Conservation (phyloP, 1,140 invertebrate species). For the Scaptomyza pallida region DNA sequence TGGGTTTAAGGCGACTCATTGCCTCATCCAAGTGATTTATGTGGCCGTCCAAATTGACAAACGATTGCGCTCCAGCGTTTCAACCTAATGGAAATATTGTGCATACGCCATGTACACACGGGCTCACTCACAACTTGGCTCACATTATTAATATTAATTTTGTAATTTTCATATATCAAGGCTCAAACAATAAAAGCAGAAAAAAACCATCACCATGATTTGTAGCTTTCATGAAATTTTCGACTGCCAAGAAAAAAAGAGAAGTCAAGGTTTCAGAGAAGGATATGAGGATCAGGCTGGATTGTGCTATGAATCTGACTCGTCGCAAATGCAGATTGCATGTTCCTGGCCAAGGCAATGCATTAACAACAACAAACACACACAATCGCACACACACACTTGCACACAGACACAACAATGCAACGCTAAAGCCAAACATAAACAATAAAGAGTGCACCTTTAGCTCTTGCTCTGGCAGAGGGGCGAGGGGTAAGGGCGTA, state of each 20-base stretch:
- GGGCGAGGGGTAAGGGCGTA: slow-evolving; percentile 18
- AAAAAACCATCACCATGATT: slow-evolving; percentile 56
- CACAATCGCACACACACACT: slow-evolving; percentile 5
- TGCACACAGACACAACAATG: slow-evolving; percentile 27
- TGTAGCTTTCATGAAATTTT: slow-evolving; percentile 45
- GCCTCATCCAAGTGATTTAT: slow-evolving; percentile 53
- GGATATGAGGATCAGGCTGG: background rate
- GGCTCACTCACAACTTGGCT: background rate
- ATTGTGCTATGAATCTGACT: slow-evolving; percentile 2
- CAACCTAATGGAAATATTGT: slow-evolving; percentile 62
- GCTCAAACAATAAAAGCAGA: slow-evolving; percentile 50
- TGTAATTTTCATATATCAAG: slow-evolving; percentile 46
- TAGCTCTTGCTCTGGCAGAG: slow-evolving; percentile 3
- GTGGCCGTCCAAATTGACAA: slow-evolving; percentile 61
- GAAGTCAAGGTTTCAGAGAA: slow-evolving; percentile 13
- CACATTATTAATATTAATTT: slow-evolving; percentile 77
- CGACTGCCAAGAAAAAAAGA: slow-evolving; percentile 13
- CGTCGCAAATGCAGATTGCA: slow-evolving; percentile 67
- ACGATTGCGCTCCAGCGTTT: slow-evolving; percentile 39
- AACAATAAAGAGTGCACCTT: slow-evolving; percentile 65
- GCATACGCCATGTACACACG: slow-evolving; percentile 42
- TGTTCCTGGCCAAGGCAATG: slow-evolving; percentile 60
- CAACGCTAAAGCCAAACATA: slow-evolving; percentile 57
- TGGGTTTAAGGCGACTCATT: slow-evolving; percentile 64
- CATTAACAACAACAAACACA: slow-evolving; percentile 53